These are phyloP conservation scores for Calyptomena viridis DNA, from an alignment of 2,113 vertebrate genomes.

Conservation along the genomic window DNA sequence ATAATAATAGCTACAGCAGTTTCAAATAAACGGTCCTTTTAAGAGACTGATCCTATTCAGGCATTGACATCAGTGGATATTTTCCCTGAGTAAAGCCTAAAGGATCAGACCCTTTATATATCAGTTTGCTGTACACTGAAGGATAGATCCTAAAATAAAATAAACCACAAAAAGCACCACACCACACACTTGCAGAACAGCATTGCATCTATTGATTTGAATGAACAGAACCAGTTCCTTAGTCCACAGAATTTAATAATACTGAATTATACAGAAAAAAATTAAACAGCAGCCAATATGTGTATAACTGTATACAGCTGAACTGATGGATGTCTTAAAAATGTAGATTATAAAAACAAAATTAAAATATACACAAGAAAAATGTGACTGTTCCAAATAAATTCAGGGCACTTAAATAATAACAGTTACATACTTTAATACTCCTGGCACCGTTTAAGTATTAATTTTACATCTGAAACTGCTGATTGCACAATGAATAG, in stretches of 20 bases:
- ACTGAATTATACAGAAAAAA: not conserved
- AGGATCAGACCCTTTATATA: not conserved
- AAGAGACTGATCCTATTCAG: slow-evolving; percentile 10
- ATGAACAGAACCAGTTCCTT: not conserved
- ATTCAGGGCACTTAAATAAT: slow-evolving; percentile 57
- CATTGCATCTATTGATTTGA: not conserved
- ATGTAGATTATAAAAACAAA: not conserved
- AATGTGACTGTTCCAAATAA: slow-evolving; percentile 34
- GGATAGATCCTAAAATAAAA: not conserved
- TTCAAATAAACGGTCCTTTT: slow-evolving; percentile 27
- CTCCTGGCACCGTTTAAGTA: slow-evolving; percentile 37
- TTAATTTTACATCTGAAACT: slow-evolving; percentile 56
- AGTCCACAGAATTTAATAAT: slow-evolving; percentile 6
- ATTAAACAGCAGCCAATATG: slow-evolving; percentile 1
- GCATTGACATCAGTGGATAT: not conserved
- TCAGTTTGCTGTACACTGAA: not conserved
- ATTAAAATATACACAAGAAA: slow-evolving; percentile 14
- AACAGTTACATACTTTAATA: slow-evolving; percentile 48
- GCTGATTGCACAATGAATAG: slow-evolving; percentile 53
- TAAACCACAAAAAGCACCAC: not conserved
- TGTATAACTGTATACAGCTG: not conserved
- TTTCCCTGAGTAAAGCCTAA: slow-evolving; percentile 4
- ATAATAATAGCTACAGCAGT: not conserved
- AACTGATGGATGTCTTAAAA: not conserved
- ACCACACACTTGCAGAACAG: not conserved